These are phyloP conservation scores for Macrophya annulata DNA, from an alignment of 2,888 invertebrate species.

Conservation along the genomic window DNA sequence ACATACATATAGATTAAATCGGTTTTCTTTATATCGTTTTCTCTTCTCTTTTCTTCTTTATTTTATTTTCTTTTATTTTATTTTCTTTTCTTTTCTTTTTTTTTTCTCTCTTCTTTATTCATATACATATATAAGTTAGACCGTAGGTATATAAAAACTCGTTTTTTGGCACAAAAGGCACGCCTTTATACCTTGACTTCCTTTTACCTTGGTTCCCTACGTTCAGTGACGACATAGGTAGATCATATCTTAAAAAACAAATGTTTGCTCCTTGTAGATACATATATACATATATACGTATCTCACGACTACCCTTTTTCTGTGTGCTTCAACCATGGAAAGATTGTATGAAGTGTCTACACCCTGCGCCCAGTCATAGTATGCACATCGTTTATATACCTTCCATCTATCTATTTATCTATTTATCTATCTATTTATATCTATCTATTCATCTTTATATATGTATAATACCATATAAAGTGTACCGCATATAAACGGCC, in stretches of 20 bases:
- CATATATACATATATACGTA: not conserved
- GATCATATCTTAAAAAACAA: conserved; percentile 76
- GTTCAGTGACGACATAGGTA: conserved; percentile 57
- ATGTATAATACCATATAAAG: not conserved
- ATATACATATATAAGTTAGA: not conserved
- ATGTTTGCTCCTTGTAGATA: conserved; percentile 68
- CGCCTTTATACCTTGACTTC: not conserved
- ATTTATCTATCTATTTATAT: not conserved
- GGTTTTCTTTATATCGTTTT: not conserved
- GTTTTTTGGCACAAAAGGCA: not conserved
- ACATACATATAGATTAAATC: no score
- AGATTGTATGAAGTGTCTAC: conserved; percentile 19
- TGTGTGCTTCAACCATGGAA: not conserved
- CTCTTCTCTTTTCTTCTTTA: not conserved
- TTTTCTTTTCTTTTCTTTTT: not conserved
- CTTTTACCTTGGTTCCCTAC: not conserved
- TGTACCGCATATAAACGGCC: not conserved
- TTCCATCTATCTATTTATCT: not conserved
- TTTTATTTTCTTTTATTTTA: not conserved
- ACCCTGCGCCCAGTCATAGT: not conserved
- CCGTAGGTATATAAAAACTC: not conserved
- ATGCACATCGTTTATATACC: conserved; percentile 29
- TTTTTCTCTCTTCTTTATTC: no score
- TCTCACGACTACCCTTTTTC: not conserved
- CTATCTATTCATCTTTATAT: not conserved